phyloP scores from a whole-genome alignment of 1,140 invertebrate genomes.

The Neelides sp. region DNA sequence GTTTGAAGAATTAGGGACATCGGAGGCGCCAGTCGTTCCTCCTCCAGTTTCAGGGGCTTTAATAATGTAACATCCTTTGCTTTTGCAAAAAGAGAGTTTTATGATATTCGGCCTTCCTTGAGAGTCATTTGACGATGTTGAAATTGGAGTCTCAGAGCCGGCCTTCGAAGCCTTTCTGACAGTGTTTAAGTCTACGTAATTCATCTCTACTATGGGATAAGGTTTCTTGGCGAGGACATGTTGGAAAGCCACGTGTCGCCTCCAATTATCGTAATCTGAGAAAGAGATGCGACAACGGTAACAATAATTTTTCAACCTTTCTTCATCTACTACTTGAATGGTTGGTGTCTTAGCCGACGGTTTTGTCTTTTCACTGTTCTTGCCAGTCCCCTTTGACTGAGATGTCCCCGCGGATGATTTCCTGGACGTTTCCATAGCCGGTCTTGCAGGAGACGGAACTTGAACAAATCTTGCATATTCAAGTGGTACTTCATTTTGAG shows the following conservation, averaged over 20 bases:
- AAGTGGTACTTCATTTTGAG: too few relatives aligned
- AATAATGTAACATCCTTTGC: slow-evolving; percentile 18
- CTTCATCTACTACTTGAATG: too few relatives aligned
- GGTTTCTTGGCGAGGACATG: slow-evolving; percentile 21
- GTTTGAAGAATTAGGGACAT: background rate
- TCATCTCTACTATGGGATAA: slow-evolving; percentile 19
- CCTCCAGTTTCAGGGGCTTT: slow-evolving; percentile 10
- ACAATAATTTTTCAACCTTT: slow-evolving; percentile 9
- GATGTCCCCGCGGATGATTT: too few relatives aligned
- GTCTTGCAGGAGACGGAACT: too few relatives aligned
- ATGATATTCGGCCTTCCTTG: slow-evolving; percentile 14
- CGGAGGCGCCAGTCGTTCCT: background rate
- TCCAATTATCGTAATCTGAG: slow-evolving; percentile 10
- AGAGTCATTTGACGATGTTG: background rate
- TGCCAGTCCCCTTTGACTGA: too few relatives aligned
- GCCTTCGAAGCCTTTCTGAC: background rate
- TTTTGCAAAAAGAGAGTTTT: slow-evolving; percentile 19
- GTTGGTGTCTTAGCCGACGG: too few relatives aligned
- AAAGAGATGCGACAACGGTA: slow-evolving; percentile 8
- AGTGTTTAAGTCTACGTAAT: slow-evolving; percentile 8
- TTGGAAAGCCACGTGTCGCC: slow-evolving; percentile 10
- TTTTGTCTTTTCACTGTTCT: too few relatives aligned
- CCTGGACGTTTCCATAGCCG: too few relatives aligned
- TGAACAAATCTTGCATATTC: too few relatives aligned
- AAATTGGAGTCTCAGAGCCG: background rate